Percentiles rank a stretch among this genome's conserved stretches.
Evolutionary conservation across 2,888 invertebrate species (phyloP).

Genomic region (Tachina fera): DNA sequence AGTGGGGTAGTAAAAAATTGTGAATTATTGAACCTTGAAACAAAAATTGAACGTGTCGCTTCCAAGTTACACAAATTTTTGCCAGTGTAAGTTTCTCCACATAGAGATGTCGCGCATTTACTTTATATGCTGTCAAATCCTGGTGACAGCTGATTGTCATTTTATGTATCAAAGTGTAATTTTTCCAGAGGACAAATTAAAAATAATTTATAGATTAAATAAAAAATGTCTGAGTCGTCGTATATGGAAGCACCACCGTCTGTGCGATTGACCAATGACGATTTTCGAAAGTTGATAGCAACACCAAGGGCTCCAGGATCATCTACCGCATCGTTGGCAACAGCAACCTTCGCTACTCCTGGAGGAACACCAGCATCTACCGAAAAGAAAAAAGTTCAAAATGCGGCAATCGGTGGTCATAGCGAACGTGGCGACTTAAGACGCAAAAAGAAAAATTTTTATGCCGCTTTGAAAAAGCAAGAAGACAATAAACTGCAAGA

Average conservation of each 20-base stretch:
- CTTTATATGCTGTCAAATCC: no score
- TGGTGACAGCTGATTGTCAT: no score
- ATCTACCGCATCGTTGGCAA: slow-evolving; percentile 75
- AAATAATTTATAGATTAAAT: no score
- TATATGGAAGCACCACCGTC: slow-evolving; percentile 85
- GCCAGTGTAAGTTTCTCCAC: no score
- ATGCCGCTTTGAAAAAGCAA: slow-evolving; percentile 96
- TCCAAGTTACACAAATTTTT: no score
- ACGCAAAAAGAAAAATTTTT: slow-evolving; percentile 96
- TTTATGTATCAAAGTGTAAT: no score
- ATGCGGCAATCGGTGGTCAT: slow-evolving; percentile 81
- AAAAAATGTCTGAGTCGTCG: slow-evolving; percentile 75
- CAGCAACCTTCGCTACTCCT: slow-evolving; percentile 75
- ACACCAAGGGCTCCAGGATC: slow-evolving; percentile 91
- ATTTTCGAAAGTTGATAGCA: slow-evolving; percentile 97
- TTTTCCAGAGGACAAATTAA: no score
- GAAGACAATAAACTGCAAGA: slow-evolving; percentile 98
- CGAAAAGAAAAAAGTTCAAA: slow-evolving; percentile 77
- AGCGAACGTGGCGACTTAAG: slow-evolving; percentile 91
- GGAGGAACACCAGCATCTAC: slow-evolving; percentile 70
- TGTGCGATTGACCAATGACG: slow-evolving; percentile 96
- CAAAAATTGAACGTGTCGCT: no score
- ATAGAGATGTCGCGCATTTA: no score
- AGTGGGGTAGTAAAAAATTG: no score
- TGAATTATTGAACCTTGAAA: no score